phyloP scores from a whole-genome alignment of 2,797 vertebrate genomes.

The Nasua narica region DNA sequence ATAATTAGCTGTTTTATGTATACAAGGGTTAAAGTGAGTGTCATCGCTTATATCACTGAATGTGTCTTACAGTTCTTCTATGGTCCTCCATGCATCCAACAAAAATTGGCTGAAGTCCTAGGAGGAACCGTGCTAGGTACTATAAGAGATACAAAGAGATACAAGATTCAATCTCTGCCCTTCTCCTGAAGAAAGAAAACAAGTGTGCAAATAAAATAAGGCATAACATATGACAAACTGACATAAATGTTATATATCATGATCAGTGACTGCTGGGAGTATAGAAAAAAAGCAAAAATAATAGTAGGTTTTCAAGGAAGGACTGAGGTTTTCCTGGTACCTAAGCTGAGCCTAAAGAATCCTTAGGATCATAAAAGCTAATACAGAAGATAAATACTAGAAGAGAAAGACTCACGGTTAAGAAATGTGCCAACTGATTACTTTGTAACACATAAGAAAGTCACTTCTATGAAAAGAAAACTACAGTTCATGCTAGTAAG shows the following conservation, averaged over 20 bases:
- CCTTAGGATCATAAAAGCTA: background rate
- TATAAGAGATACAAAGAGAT: background rate
- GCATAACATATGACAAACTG: background rate
- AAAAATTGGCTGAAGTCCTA: background rate
- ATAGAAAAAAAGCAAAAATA: background rate
- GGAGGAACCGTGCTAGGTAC: background rate
- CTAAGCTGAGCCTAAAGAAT: background rate
- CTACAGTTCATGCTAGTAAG: background rate
- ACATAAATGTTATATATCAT: background rate
- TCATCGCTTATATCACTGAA: background rate
- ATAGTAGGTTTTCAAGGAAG: background rate
- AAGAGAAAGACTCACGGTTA: background rate
- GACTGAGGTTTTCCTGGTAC: background rate
- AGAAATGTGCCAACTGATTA: background rate
- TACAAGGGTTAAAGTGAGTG: background rate
- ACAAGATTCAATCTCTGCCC: background rate
- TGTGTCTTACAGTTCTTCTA: background rate
- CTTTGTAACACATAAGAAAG: background rate
- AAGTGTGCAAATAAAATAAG: background rate
- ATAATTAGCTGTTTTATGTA: background rate
- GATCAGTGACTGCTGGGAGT: background rate
- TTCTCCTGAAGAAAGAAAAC: constrained; percentile 25
- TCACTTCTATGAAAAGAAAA: background rate
- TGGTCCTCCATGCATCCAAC: background rate
- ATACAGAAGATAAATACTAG: background rate